Evolutionary conservation across 2,888 invertebrate genomes (phyloP).

Genomic region (Drosophila monieri): DNA sequence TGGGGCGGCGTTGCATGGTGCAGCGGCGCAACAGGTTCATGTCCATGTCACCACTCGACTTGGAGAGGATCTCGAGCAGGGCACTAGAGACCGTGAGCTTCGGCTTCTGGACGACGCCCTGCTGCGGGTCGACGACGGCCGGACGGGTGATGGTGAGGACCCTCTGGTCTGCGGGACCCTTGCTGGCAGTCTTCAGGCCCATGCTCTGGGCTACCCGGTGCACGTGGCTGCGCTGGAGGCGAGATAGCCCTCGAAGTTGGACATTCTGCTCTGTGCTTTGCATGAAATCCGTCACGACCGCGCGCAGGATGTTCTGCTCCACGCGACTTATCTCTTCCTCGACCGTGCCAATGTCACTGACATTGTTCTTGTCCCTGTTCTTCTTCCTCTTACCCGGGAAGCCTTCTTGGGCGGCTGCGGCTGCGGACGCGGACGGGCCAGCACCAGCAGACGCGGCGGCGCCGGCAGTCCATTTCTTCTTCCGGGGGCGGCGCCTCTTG

Average conservation of each 20-base stretch:
- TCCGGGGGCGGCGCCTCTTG: constrained; percentile 4
- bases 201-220: constrained; percentile 64
- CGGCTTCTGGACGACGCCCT: not conserved
- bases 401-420: not conserved
- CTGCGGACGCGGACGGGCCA: not conserved
- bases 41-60: not conserved
- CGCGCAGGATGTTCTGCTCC: constrained; percentile 46
- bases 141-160: constrained; percentile 64
- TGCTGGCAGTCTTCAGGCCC: constrained; percentile 73
- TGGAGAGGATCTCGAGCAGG: not conserved
- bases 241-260: constrained; percentile 56
- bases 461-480: not conserved
- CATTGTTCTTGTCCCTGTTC: not conserved
- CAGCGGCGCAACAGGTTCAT: not conserved
- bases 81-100: not conserved
- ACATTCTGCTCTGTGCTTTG: constrained; percentile 50
- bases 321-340: not conserved
- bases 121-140: constrained; percentile 11
- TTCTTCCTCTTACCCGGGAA: not conserved
- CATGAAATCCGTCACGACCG: constrained; percentile 65
- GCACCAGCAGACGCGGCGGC: not conserved
- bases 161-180: constrained; percentile 56
- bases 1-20: accelerated
- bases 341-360: not conserved
- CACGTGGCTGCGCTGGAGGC: constrained; percentile 68